A percentile compares a stretch with the other conserved stretches of the same genome.
Conservation (phyloP, 1,140 invertebrate species). For the Aphaenogaster rudis region DNA sequence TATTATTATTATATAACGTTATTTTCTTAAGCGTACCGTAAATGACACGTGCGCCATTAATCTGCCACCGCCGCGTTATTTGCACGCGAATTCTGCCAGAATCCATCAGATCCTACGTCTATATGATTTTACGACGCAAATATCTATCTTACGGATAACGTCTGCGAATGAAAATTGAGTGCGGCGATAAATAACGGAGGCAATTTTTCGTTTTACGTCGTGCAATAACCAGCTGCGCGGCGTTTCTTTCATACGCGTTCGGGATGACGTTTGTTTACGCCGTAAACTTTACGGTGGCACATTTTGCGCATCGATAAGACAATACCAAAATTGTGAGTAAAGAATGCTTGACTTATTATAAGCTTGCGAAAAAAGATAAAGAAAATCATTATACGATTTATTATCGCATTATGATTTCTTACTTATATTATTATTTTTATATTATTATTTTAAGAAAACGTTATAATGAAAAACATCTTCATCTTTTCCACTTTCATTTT, state of each 20-base stretch:
- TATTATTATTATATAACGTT: not conserved
- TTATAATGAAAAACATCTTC: not conserved
- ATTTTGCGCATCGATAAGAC: not conserved
- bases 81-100: constrained; percentile 20
- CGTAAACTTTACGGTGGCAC: not conserved
- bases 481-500: not conserved
- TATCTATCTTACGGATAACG: not conserved
- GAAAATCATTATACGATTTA: not conserved
- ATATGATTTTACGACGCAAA: not conserved
- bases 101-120: not conserved
- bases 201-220: constrained; percentile 7
- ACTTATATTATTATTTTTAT: not conserved
- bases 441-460: not conserved
- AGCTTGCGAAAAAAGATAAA: not conserved
- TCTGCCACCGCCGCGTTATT: constrained; percentile 8
- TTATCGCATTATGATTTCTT: not conserved
- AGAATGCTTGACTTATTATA: not conserved
- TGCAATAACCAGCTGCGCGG: not conserved
- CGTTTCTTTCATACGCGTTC: not conserved
- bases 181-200: not conserved
- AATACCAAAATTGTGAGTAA: not conserved
- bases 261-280: not conserved
- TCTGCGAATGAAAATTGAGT: not conserved
- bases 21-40: constrained; percentile 4
- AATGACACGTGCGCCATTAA: constrained; percentile 23